A percentile compares a stretch with the other conserved stretches of the same genome.
These are phyloP conservation scores for Trichechus manatus DNA, from an alignment of 2,113 vertebrate genomes.

Conservation along the genomic window DNA sequence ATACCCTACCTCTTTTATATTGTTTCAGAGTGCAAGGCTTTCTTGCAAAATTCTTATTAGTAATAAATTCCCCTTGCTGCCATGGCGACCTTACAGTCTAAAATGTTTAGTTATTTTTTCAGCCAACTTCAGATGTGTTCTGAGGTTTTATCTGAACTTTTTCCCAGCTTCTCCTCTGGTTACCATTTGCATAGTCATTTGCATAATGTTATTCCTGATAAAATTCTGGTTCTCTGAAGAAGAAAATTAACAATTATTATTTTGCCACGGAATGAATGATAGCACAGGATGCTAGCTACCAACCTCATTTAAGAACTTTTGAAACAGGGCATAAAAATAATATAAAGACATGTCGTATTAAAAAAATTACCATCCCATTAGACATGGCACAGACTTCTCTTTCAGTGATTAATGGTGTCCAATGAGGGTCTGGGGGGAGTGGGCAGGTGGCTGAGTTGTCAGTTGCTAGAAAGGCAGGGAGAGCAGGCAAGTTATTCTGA, in stretches of 20 bases:
- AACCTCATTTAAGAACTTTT: constrained; percentile 71
- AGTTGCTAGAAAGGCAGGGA: constrained; percentile 27
- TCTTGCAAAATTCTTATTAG: constrained; percentile 58
- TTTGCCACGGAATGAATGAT: constrained; percentile 78
- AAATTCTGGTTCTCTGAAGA: constrained; percentile 82
- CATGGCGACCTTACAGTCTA: constrained; percentile 67
- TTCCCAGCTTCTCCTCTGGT: constrained; percentile 63
- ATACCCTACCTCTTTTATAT: background rate
- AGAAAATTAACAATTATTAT: constrained; percentile 86
- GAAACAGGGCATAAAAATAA: constrained; percentile 76
- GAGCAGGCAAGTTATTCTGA: constrained; percentile 57
- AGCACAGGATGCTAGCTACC: constrained; percentile 72
- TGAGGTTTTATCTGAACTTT: constrained; percentile 74
- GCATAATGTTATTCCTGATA: constrained; percentile 84
- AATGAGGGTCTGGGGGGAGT: background rate
- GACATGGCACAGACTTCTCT: background rate
- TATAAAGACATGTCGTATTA: constrained; percentile 57
- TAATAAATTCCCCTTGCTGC: constrained; percentile 68
- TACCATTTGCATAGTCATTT: constrained; percentile 83
- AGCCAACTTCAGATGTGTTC: constrained; percentile 72
- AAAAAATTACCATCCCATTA: constrained; percentile 61
- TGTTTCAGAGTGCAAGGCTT: constrained; percentile 29
- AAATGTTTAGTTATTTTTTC: constrained; percentile 50
- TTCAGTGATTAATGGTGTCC: constrained; percentile 47
- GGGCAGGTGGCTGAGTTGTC: constrained; percentile 11